Percentiles rank a stretch among this genome's conserved stretches.
phyloP scores from a whole-genome alignment of 2,113 vertebrate genomes.

The Micronisus gabar region DNA sequence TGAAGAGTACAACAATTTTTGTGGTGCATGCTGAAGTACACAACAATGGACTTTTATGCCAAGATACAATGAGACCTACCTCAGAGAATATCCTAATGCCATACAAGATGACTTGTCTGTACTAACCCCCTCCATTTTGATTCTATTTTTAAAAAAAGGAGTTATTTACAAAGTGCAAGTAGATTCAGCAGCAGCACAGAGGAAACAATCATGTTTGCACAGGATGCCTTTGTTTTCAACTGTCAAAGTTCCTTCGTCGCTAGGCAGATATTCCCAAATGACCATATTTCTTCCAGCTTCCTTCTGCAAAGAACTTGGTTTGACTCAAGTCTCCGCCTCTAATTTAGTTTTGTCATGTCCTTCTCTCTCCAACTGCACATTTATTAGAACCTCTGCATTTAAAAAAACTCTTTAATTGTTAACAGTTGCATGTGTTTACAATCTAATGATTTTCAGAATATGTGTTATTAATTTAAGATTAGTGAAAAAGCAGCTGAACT shows the following conservation, averaged over 20 bases:
- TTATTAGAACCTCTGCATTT: neutral
- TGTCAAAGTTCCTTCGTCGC: slow-evolving; percentile 4
- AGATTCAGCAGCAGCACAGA: slow-evolving; percentile 8
- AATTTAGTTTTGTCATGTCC: neutral
- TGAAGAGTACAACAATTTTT: neutral
- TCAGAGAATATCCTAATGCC: neutral
- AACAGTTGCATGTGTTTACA: neutral
- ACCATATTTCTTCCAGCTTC: neutral
- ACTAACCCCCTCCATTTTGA: slow-evolving; percentile 5
- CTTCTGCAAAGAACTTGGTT: neutral
- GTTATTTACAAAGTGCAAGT: slow-evolving; percentile 11
- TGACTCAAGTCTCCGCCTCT: slow-evolving; percentile 4
- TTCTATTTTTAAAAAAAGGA: neutral
- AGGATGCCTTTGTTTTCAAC: neutral
- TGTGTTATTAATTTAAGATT: neutral
- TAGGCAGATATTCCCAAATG: neutral
- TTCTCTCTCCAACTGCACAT: neutral
- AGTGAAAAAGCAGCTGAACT: neutral
- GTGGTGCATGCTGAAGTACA: neutral
- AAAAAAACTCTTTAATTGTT: neutral
- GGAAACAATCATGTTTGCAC: neutral
- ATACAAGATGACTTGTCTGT: neutral
- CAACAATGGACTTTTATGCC: neutral
- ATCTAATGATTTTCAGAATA: neutral
- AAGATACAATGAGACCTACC: slow-evolving; percentile 31